These are phyloP conservation scores for Chaunax sp. DNA, from an alignment of 2,797 vertebrate species.

Conservation along the genomic window DNA sequence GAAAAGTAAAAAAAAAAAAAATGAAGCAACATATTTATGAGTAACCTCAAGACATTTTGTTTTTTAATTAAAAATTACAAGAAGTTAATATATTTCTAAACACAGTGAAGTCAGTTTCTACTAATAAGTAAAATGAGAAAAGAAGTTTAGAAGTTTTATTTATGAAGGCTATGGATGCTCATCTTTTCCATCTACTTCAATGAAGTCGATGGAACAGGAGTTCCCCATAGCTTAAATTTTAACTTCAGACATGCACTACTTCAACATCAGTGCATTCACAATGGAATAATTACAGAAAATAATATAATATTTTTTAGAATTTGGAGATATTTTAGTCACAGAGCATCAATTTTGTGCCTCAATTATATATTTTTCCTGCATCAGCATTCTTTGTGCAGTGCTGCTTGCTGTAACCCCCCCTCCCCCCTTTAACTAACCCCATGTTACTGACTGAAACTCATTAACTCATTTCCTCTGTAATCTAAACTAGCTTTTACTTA, in stretches of 20 bases:
- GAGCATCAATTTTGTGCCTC: conserved; percentile 86
- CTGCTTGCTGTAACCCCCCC: conserved; percentile 77
- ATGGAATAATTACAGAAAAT: conserved; percentile 82
- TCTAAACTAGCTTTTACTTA: conserved; percentile 78
- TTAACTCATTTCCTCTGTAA: conserved; percentile 82
- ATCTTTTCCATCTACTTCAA: conserved; percentile 65
- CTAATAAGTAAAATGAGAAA: conserved; percentile 83
- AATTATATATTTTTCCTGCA: conserved; percentile 82
- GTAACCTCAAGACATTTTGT: conserved; percentile 88
- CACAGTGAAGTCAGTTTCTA: conserved; percentile 87
- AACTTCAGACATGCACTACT: conserved; percentile 78
- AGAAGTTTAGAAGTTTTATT: conserved; percentile 87
- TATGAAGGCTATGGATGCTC: conserved; percentile 80
- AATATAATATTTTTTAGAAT: conserved; percentile 87
- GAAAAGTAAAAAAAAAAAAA: conserved; percentile 80
- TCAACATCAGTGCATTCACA: conserved; percentile 76
- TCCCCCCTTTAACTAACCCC: conserved; percentile 71
- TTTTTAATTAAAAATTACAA: conserved; percentile 89
- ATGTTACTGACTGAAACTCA: conserved; percentile 83
- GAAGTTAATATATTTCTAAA: conserved; percentile 92
- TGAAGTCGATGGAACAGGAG: conserved; percentile 51
- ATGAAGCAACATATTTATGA: conserved; percentile 88
- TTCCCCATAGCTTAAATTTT: conserved; percentile 79
- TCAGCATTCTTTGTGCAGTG: conserved; percentile 80
- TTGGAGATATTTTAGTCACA: conserved; percentile 88